Evolutionary conservation across 2,113 vertebrate genomes (phyloP), one percentile per base, ranked within the genome.

Genomic region (Stictonetta naevosa): DNA sequence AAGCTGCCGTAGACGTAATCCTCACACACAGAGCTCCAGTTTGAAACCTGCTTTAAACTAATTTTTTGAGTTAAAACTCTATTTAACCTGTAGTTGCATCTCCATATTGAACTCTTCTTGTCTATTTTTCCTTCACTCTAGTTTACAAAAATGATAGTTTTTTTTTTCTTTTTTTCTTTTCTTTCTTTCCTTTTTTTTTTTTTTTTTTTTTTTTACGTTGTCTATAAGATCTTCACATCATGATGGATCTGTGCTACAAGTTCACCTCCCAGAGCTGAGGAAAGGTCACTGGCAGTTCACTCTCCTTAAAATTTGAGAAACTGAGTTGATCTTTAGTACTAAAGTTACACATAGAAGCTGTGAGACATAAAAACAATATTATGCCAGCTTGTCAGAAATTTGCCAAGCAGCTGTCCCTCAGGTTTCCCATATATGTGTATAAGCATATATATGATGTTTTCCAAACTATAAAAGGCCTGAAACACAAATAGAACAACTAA

Each of bases 261-360:
- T 95, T 97, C 68, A 95, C 79, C 77, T 97, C 84, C 66, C 91
- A 72, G 88, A 97, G 77, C 80, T 93, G 86, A 91, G 91, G 75
- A 95, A 97, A 95, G 90, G 85, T 97, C 95, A 90, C 29, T n/a
- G 76, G 72, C 75, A 97, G 91, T 90, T 96, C 78, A 94, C 40
- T 75, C 52, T 73, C 42, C 84, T 95, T 93, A 94, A 95, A 96
- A 93, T 88, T 63, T 52, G 48, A 95, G 58, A 80, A 83, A 60
- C 55, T n/a, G 96, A 76, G 92, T 79, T 86, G 88, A 63, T 90
- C 75, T 42, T 74, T 63, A 73, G 69, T 92, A 93, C 85, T 94
- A 75, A 96, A 96, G 95, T 94, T 95, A 53, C 90, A 58, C 40
- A 20, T 58, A 69, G 84, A 92, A 93, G 36, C 92, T 66, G 86